Conservation (phyloP, 2,888 invertebrate genomes). For the Trichopria drosophilae region DNA sequence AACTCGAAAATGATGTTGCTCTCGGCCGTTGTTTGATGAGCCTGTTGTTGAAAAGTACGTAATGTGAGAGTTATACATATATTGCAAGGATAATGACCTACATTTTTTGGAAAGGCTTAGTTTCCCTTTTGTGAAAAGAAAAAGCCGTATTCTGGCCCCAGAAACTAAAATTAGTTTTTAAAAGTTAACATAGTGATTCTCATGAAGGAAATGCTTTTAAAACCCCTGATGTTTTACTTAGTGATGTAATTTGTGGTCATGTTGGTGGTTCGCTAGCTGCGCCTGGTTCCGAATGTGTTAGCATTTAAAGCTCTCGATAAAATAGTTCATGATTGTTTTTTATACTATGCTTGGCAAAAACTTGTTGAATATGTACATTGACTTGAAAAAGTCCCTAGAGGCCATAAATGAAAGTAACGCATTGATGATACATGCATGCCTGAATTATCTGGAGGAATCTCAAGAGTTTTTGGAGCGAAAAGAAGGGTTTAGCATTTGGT, state of each 20-base stretch:
- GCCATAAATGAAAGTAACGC: too few relatives aligned
- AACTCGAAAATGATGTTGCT: too few relatives aligned
- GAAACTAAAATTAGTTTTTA: not conserved
- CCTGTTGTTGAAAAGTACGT: not conserved
- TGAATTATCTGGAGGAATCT: too few relatives aligned
- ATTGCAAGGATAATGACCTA: not conserved
- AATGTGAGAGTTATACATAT: not conserved
- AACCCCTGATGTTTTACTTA: constrained; percentile 3
- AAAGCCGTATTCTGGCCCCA: not conserved
- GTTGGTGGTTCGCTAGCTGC: constrained; percentile 2
- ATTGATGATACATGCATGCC: too few relatives aligned
- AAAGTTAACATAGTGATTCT: constrained; percentile 6
- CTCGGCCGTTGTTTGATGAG: constrained; percentile 1
- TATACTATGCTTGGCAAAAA: constrained; percentile 1
- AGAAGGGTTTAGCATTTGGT: too few relatives aligned
- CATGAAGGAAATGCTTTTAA: constrained; percentile 5
- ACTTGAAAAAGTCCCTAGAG: too few relatives aligned
- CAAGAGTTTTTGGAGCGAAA: too few relatives aligned
- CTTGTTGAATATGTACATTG: too few relatives aligned
- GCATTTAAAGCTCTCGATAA: constrained; percentile 6
- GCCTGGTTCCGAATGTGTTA: constrained; percentile 1
- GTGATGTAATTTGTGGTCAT: not conserved
- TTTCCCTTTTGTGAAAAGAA: constrained; percentile 1
- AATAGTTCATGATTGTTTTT: too few relatives aligned
- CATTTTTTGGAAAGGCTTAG: too few relatives aligned